Evolutionary conservation across 2,113 vertebrate species (phyloP).

Genomic region (Pterophyllum scalare): DNA sequence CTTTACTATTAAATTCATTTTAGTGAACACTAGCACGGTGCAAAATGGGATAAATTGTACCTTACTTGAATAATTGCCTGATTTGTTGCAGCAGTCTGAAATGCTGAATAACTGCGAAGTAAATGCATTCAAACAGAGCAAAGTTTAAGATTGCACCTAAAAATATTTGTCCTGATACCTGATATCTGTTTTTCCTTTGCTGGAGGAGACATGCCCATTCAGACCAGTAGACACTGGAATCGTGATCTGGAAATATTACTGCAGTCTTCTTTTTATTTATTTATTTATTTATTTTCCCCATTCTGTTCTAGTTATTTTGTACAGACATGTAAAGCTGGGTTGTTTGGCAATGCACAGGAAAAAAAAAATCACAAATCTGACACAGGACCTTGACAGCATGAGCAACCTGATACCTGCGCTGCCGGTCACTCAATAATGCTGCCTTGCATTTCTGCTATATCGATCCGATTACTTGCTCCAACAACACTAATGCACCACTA

Average conservation of each 20-base stretch:
- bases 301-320: neutral
- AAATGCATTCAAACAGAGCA: neutral
- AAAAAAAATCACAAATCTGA: neutral
- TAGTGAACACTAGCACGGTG: neutral
- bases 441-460: constrained; percentile 51
- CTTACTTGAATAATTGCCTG: neutral
- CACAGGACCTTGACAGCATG: neutral
- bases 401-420: constrained; percentile 46
- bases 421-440: constrained; percentile 30
- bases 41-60: neutral
- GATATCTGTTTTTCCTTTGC: neutral
- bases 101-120: neutral
- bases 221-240: neutral
- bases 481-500: constrained; percentile 50
- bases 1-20: neutral
- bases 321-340: neutral
- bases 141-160: neutral
- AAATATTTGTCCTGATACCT: constrained; percentile 32
- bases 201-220: neutral
- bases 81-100: neutral
- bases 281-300: neutral
- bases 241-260: neutral
- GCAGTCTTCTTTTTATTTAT: fast-evolving
- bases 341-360: neutral
- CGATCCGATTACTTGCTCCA: constrained; percentile 33